phyloP scores from a whole-genome alignment of 2,888 invertebrate species.

The Oeneis ivallda region DNA sequence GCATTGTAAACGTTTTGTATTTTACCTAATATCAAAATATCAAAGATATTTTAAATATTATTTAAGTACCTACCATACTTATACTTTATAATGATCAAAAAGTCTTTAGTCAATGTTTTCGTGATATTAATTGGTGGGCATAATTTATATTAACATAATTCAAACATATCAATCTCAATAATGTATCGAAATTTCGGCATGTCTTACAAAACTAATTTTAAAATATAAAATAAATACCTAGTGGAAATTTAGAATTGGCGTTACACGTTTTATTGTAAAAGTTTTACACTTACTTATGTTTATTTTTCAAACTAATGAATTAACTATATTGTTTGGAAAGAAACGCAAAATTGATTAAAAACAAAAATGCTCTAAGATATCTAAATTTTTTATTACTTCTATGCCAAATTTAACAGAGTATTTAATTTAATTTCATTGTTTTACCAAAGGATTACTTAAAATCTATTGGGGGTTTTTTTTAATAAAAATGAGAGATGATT shows the following conservation, averaged over 20 bases:
- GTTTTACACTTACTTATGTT: too few species aligned
- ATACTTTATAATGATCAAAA: background rate
- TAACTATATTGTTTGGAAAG: background rate
- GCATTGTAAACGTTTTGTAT: constrained; percentile 51
- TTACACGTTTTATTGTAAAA: too few species aligned
- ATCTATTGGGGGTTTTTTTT: background rate
- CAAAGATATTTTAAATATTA: constrained; percentile 15
- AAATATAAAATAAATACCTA: background rate
- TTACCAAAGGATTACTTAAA: constrained; percentile 2
- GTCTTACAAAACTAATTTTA: background rate
- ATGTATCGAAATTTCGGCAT: background rate
- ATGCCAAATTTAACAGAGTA: background rate
- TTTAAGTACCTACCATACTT: constrained; percentile 9
- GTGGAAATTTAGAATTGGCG: too few species aligned
- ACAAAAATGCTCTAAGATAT: background rate
- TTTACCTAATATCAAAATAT: constrained; percentile 13
- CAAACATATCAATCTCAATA: constrained; percentile 6
- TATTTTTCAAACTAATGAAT: background rate
- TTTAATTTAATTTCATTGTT: background rate
- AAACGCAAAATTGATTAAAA: background rate
- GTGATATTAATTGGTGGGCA: background rate
- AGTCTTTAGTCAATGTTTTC: background rate
- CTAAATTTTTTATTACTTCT: background rate
- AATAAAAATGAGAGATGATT: background rate
- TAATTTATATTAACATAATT: constrained; percentile 8